Conservation (phyloP, 2,797 vertebrate species). For the Coluber constrictor region DNA sequence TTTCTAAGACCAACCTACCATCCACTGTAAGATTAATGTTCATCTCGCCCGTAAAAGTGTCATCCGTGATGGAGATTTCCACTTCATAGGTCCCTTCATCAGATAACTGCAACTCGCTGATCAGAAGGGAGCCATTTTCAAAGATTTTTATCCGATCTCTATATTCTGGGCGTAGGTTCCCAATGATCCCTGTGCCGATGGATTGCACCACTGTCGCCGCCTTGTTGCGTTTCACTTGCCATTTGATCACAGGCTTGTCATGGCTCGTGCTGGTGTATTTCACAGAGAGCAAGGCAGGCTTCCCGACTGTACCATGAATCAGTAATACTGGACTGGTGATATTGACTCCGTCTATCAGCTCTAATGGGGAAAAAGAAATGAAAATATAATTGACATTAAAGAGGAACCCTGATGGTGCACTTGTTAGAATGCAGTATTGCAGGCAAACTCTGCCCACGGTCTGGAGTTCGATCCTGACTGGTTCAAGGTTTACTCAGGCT, state of each 20-base stretch:
- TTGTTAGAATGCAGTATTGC: not conserved
- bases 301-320: slow-evolving; percentile 86
- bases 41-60: slow-evolving; percentile 92
- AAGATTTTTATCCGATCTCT: slow-evolving; percentile 87
- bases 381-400: not conserved
- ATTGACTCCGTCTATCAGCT: slow-evolving; percentile 82
- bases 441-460: not conserved
- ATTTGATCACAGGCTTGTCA: slow-evolving; percentile 93
- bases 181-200: slow-evolving; percentile 89
- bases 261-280: slow-evolving; percentile 89
- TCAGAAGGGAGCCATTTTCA: slow-evolving; percentile 90
- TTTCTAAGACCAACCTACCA: slow-evolving; percentile 69
- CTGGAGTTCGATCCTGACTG: no score
- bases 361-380: slow-evolving; percentile 63
- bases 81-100: slow-evolving; percentile 93
- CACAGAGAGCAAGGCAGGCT: slow-evolving; percentile 87
- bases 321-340: slow-evolving; percentile 85
- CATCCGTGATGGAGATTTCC: slow-evolving; percentile 96
- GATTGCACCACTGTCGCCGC: slow-evolving; percentile 93
- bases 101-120: slow-evolving; percentile 84
- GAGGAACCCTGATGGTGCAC: not conserved
- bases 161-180: slow-evolving; percentile 90
- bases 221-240: slow-evolving; percentile 92
- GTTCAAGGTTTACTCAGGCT: not conserved
- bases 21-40: slow-evolving; percentile 92